Conservation (phyloP, 1,140 invertebrate genomes). For the Drosophila bifasciata region DNA sequence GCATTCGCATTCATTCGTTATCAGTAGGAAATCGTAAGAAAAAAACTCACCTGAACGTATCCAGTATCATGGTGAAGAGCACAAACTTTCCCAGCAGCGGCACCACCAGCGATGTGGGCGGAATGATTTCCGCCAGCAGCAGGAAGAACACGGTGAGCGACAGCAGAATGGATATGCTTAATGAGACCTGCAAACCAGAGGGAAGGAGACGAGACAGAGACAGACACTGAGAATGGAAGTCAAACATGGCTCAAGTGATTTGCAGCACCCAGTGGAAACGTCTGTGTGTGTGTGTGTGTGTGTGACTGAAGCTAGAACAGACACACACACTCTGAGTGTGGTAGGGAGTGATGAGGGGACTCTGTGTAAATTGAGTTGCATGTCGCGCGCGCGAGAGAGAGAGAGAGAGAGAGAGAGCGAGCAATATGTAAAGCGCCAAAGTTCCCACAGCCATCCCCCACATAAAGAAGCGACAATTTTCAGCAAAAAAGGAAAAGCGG, state of each 20-base stretch:
- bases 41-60: conserved; percentile 93
- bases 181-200: conserved; percentile 89
- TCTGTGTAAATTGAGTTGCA: conserved; percentile 67
- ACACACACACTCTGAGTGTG: no score
- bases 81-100: conserved; percentile 99
- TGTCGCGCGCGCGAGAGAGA: conserved; percentile 22
- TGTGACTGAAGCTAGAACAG: no score
- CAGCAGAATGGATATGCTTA: conserved; percentile 99
- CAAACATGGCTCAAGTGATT: not conserved
- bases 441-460: conserved; percentile 14
- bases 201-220: no score
- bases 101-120: conserved; percentile 98
- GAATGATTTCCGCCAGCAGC: conserved; percentile 98
- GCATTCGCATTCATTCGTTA: conserved; percentile 6
- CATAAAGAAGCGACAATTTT: conserved; percentile 65
- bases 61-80: conserved; percentile 99
- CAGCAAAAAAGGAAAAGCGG: conserved; percentile 34
- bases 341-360: no score
- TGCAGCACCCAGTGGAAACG: not conserved
- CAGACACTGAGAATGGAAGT: conserved; percentile 36
- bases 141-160: conserved; percentile 99
- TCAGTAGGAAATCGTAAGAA: not conserved
- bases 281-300: no score
- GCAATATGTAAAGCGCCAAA: conserved; percentile 53
- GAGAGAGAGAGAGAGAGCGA: conserved; percentile 13